Evolutionary conservation across 92 coral and sea anemone species (phyloP).

Genomic region (Paragorgia papillata): DNA sequence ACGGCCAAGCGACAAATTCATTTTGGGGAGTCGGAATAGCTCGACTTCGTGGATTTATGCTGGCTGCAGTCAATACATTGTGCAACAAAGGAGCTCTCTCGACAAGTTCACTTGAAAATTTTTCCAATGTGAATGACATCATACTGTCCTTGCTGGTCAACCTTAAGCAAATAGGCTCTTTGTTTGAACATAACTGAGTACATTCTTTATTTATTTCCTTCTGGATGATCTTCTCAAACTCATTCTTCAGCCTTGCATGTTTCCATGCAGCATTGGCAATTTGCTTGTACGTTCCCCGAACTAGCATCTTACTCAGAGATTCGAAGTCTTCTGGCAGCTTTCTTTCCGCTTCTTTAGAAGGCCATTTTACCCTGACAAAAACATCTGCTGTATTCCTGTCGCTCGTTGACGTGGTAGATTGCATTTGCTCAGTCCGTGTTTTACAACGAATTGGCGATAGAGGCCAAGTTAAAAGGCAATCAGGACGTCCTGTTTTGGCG

Average conservation of each 20-base stretch:
- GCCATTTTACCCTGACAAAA: constrained; percentile 51
- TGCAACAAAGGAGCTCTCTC: constrained; percentile 64
- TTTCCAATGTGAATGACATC: constrained; percentile 57
- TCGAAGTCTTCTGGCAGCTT: constrained; percentile 65
- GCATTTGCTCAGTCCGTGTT: not conserved
- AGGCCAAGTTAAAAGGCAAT: constrained; percentile 17
- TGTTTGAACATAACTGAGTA: constrained; percentile 63
- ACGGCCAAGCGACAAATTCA: constrained; percentile 58
- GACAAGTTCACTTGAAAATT: constrained; percentile 44
- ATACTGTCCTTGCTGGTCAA: constrained; percentile 58
- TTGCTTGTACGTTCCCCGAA: constrained; percentile 65
- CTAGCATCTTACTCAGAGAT: constrained; percentile 67
- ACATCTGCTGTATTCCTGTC: constrained; percentile 41
- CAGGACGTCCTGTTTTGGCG: constrained; percentile 6
- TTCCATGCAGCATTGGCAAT: constrained; percentile 70
- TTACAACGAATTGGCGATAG: constrained; percentile 19
- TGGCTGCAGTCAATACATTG: constrained; percentile 51
- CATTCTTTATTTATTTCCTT: constrained; percentile 60
- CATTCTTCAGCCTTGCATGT: constrained; percentile 47
- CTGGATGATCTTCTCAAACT: constrained; percentile 42
- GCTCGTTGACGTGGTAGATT: not conserved
- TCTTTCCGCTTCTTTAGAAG: constrained; percentile 53
- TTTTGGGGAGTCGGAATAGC: constrained; percentile 15
- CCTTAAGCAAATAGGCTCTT: constrained; percentile 59
- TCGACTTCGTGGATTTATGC: constrained; percentile 43